These are phyloP conservation scores for Eira barbara DNA, from an alignment of 2,113 vertebrate genomes.

Conservation along the genomic window DNA sequence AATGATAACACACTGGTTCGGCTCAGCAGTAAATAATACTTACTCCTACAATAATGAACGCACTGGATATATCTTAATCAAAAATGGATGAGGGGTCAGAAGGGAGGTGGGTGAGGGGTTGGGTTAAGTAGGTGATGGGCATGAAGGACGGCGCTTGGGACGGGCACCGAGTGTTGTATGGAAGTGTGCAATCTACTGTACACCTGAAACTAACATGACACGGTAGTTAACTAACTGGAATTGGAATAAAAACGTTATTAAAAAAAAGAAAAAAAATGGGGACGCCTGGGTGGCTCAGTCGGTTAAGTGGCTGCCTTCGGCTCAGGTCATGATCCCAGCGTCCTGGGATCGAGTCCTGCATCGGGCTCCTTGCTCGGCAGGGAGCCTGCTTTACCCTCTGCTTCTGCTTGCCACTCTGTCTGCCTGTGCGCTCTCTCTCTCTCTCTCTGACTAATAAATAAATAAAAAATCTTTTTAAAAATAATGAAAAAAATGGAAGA, in stretches of 20 bases:
- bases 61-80: not conserved
- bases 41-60: not conserved
- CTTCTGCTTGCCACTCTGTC: no score
- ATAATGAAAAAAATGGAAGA: not conserved
- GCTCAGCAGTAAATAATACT: not conserved
- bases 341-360: not conserved
- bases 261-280: not conserved
- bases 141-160: not conserved
- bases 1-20: not conserved
- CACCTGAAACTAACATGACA: not conserved
- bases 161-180: not conserved
- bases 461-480: no score
- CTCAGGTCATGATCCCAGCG: no score
- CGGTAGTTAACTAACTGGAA: not conserved
- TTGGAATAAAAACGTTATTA: not conserved
- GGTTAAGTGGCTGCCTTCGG: no score
- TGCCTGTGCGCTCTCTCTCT: no score
- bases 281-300: no score
- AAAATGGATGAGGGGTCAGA: not conserved
- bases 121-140: not conserved
- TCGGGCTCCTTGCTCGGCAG: no score
- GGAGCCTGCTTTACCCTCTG: no score
- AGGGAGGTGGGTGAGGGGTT: not conserved
- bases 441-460: no score
- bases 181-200: not conserved